Base-by-base conservation (phyloP, 2,797 vertebrate genomes). In the Passerculus sandwichensis region DNA sequence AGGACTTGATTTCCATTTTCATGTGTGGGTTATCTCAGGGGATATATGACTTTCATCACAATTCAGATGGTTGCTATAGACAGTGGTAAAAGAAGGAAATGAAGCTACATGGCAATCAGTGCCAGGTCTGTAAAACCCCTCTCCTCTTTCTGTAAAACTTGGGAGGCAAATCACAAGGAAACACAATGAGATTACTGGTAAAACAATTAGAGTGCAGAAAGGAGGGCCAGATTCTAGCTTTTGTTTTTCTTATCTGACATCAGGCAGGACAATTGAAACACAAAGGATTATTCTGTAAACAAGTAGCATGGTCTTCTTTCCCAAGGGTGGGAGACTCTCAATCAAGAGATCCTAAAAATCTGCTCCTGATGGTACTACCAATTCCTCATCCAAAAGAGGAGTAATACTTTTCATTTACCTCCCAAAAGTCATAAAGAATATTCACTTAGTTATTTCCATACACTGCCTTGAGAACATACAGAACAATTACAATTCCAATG, bases 1-100 rank as follows among this genome's bases (percentile, higher is more conserved):
- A 5, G n/a, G 40, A 76, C 5, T 62, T 74, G 13, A 67, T 42
- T 88, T 67, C 40, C 80, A 42, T 10, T 62, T 19, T 53, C 50
- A 47, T 2, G 0, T 22, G 44, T 21, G 27, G 25, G 4, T 26
- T 38, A 22, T 81, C 66, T n/a, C 38, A 69, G 0, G 0, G 17
- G 18, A 62, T 36, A 13, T 36, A 10, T 42, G 21, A 47, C 34
- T 56, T 85, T 7, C 36, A 45, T 32, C 27, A 69, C 29, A 85
- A 83, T 57, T 42, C 25, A 29, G 62, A n/a, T 27, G 19, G 38
- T 57, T 74, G 70, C 51, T 73, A 47, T 0, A 65, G 44, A 62
- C 27, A 83, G 32, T 3, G 15, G 57, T 15, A 74, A 50, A 85
- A 76, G 60, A 27, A 60, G 30, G 36, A 71, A 67, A n/a, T 40